Evolutionary conservation across 1,140 invertebrate species (phyloP), one percentile per base, ranked within the genome.

Genomic region (Tenebrio molitor): DNA sequence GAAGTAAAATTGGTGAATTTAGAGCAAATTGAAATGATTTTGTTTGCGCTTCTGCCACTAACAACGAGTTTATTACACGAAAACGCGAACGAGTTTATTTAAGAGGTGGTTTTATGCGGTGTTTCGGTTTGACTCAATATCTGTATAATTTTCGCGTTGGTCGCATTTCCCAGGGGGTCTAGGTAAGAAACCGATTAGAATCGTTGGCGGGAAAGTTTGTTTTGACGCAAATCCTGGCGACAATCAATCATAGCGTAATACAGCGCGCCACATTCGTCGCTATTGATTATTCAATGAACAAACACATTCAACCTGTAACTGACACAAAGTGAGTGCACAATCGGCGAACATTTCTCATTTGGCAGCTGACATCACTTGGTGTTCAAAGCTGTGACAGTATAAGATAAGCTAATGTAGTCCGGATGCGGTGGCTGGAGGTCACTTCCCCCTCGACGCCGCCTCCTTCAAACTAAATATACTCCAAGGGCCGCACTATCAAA

Each of bases 271-370:
- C 50, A 68, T 34, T 68, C 29, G 66, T 34, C 29, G 41, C 42
- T 50, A 68, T 68, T 58, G 50, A 58, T 58, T 58, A 58, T 58
- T 58, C 50, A 58, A 58, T 58, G 23, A 58, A 58, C 50, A 58
- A 58, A 58, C 66, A 64, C 53, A 46, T 36, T 33, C 36, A 34
- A 62, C 39, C 50, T 42, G 41, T 36, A 41, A 25, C 39, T 25
- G 42, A 64, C 41, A 64, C 69, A 71, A 71, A 53, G 41, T 71
- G 29, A 46, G 41, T 34, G 29, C 62, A 33, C 63, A 67, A 72
- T 72, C 62, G 62, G 46, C 29, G 53, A 72, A 72, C 70, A 72
- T 72, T 72, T 42, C 70, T 72, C 70, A 72, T 72, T 72, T 67
- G 42, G 70, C 44, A 72, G 50, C 58, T 62, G 58, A 72, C 63